A percentile compares a stretch with the other conserved stretches of the same genome.
Conservation (phyloP, 1,140 invertebrate genomes). For the Daktulosphaira vitifoliae region DNA sequence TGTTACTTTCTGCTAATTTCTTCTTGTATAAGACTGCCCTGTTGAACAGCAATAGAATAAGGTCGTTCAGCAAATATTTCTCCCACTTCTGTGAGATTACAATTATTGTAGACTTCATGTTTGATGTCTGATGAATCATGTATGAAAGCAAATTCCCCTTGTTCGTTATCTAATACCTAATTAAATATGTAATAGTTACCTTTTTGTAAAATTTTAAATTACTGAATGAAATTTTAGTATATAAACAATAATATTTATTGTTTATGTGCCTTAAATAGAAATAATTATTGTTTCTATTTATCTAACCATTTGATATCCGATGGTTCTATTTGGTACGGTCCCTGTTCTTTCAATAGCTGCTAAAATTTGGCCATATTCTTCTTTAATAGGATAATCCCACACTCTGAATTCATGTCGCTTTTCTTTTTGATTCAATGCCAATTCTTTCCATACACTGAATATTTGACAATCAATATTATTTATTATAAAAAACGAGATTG, state of each 20-base stretch:
- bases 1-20: constrained; percentile 32
- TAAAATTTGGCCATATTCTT: constrained; percentile 80
- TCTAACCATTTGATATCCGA: constrained; percentile 61
- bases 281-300: too few relatives aligned
- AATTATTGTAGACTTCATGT: constrained; percentile 68
- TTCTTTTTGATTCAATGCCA: constrained; percentile 67
- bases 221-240: too few relatives aligned
- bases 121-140: constrained; percentile 77
- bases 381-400: constrained; percentile 87
- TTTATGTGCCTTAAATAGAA: too few relatives aligned
- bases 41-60: constrained; percentile 74
- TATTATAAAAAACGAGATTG: too few relatives aligned
- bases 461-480: constrained; percentile 33
- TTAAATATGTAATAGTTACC: constrained; percentile 20
- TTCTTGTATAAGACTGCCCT: constrained; percentile 26
- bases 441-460: constrained; percentile 82
- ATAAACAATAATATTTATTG: too few relatives aligned
- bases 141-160: constrained; percentile 80
- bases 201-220: too few relatives aligned
- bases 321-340: constrained; percentile 55
- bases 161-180: constrained; percentile 60
- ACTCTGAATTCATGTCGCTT: constrained; percentile 64
- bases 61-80: constrained; percentile 82
- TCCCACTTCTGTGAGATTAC: constrained; percentile 72
- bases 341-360: constrained; percentile 69